These are phyloP conservation scores for Resseliella maxima DNA, from an alignment of 2,888 invertebrate species.

Conservation along the genomic window DNA sequence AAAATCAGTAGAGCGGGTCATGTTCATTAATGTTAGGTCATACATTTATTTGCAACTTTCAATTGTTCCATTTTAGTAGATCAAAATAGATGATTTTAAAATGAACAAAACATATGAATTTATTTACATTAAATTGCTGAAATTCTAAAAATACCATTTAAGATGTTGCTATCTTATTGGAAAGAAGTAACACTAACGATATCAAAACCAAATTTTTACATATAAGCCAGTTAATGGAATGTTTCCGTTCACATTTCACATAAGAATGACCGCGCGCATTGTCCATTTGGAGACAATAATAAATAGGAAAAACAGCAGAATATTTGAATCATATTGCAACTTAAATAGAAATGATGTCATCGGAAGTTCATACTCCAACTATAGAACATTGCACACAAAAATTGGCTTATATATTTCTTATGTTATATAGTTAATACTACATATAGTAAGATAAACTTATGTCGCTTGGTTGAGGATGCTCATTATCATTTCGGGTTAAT, in stretches of 20 bases:
- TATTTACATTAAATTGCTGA: background rate
- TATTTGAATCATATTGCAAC: background rate
- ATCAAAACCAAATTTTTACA: background rate
- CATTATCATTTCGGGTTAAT: background rate
- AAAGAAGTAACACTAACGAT: background rate
- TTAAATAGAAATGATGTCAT: background rate
- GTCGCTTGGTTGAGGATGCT: no score
- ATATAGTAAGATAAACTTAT: no score
- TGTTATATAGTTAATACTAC: background rate
- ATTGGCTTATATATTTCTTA: no score
- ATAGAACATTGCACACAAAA: background rate
- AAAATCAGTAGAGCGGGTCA: background rate
- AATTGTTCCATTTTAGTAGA: background rate
- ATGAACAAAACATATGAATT: background rate
- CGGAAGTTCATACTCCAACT: background rate
- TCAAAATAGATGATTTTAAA: background rate
- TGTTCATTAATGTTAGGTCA: constrained; percentile 25
- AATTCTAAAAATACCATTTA: background rate
- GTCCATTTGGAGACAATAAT: background rate
- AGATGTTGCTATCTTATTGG: background rate
- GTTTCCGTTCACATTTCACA: background rate
- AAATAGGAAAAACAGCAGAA: background rate
- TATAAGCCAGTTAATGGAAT: constrained; percentile 34
- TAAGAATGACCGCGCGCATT: background rate
- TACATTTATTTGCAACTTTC: no score